These are phyloP conservation scores for Halesus radiatus DNA, from an alignment of 1,140 invertebrate species.

Conservation along the genomic window DNA sequence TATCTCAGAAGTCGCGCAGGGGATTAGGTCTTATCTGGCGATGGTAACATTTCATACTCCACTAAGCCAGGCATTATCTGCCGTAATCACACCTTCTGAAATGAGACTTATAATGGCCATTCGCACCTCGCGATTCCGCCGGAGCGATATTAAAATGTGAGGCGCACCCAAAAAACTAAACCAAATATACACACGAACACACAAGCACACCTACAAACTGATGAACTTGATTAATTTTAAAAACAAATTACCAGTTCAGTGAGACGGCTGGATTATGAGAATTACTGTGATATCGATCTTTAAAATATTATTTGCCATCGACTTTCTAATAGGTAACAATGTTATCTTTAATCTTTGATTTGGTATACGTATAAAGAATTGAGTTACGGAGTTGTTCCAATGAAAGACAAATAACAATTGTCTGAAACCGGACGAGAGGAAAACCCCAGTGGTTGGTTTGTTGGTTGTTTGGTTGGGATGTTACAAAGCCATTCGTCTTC, in stretches of 20 bases:
- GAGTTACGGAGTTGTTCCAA: neutral
- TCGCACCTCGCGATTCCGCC: constrained; percentile 29
- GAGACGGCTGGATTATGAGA: too few species aligned
- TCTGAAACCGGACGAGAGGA: neutral
- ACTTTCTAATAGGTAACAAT: neutral
- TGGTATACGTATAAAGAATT: neutral
- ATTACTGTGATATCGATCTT: too few species aligned
- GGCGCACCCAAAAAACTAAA: neutral
- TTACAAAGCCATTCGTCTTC: constrained; percentile 55
- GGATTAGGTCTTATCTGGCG: constrained; percentile 45
- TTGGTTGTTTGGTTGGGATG: constrained; percentile 3
- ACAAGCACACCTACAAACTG: neutral
- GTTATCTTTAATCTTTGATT: constrained; percentile 6
- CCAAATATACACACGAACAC: neutral
- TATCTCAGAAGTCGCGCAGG: constrained; percentile 30
- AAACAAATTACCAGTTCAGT: neutral
- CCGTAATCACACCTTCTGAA: constrained; percentile 46
- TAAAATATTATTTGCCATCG: too few species aligned
- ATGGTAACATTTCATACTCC: constrained; percentile 34
- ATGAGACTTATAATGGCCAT: constrained; percentile 42
- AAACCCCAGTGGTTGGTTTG: neutral
- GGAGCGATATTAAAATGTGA: constrained; percentile 12
- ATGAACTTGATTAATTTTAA: neutral
- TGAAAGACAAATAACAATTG: constrained; percentile 17
- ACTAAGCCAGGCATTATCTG: constrained; percentile 43